Evolutionary conservation across 2,113 vertebrate species (phyloP), one percentile per base, ranked within the genome.

Genomic region (Poeciliopsis turrubarensis): DNA sequence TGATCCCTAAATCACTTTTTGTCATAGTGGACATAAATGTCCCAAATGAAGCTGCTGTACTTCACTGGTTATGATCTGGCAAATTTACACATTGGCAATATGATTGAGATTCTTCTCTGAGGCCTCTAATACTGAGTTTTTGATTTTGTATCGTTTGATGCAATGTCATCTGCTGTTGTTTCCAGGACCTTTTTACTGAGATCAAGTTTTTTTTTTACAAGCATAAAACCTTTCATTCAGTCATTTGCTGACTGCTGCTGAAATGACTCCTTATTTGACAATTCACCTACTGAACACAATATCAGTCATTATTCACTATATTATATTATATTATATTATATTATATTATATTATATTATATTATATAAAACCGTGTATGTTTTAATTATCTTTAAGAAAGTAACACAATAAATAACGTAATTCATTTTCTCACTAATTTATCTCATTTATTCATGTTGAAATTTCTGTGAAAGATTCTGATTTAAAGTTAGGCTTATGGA

Each of bases 101-200:
- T 47, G 32, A 44, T 75, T 65, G 44, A 80, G 65, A 44, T 47
- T 60, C 13, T 5, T 77, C 62, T 68, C 25, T 75, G 65, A 66
- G 41, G 54, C 51, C 7, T 57, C 4, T 22, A 6, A 31, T 5
- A 66, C 66, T 65, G 31, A 60, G 51, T 30, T 34, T 64, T 72
- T 68, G 32, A n/a, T 77, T 81, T 68, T 26, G 12, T 19, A 65
- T 34, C 60, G 25, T 72, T 37, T 37, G 15, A 32, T 32, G 54
- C 63, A 47, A 15, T 63, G 25, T 39, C 47, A n/a, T 65, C 30
- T 60, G 44, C 69, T 70, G 2, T 41, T 60, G 26, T n/a, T 15
- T 72, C 26, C 63, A 66, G 63, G n/a, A 2, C 51, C 65, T 25
- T 47, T 22, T 39, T 14, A 26, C 60, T 60, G 60, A 66, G 62